Base-by-base conservation (phyloP, 2,888 invertebrate genomes). In the Neoitamus cyanurus region DNA sequence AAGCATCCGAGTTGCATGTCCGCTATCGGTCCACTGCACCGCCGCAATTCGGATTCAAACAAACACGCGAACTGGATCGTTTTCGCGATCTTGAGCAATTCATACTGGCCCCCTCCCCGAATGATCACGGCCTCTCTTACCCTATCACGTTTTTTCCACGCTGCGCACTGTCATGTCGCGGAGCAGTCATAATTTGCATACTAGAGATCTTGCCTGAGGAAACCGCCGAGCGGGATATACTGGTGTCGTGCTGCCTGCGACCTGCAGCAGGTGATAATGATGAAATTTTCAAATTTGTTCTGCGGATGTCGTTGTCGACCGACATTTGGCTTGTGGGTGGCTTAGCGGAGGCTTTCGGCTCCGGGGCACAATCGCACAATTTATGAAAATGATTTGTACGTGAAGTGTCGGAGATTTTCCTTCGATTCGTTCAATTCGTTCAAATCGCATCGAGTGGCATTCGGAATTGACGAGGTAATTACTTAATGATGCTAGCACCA, bases 11-110 rank as follows among this genome's bases (percentile, higher is more conserved):
- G 46, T 20, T 30, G n/a, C 20, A 82, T 82, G 36, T 36, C 37
- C 37, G 25, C 20, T 34, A 28, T 20, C 25, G 0, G 28, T n/a
- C 37, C 5, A 82, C 69, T 28, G 13, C 13, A 28, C 28, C 20
- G 37, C 36, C 20, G 20, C 48, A 31, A 82, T 11, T 31, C 28
- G 69, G 69, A 82, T 69, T 82, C 69, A 82, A 82, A 82, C 37
- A 69, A 36, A 82, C 82, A 82, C 82, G 82, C 82, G 82, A 82
- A 82, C 82, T 69, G 37, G 37, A 69, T 69, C 82, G n/a, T 1
- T 69, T 82, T 82, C 69, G 82, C 36, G 69, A 82, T 82, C 82
- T 82, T 82, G 36, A 30, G 69, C 37, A 68, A 69, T 69, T 25
- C 30, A 68, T 69, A 36, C 28, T n/a, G n/a, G 2, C 6, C 36